phyloP scores from a whole-genome alignment of 1,140 invertebrate genomes.

The Drosophila sulfurigaster region DNA sequence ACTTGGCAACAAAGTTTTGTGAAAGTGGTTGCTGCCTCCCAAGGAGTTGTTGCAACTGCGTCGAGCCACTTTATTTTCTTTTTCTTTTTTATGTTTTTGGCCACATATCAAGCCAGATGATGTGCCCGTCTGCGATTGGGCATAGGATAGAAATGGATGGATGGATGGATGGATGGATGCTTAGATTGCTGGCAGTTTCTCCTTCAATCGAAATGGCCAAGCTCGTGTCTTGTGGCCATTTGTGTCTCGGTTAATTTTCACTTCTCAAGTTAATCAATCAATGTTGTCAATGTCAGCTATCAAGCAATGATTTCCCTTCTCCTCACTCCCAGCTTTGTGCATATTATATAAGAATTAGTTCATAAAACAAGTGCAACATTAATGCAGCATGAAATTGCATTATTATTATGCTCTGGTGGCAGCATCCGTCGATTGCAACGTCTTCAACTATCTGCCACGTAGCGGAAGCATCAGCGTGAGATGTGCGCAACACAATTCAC shows the following conservation, averaged over 20 bases:
- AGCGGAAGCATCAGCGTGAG: conserved; percentile 60
- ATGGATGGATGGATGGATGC: conserved; percentile 15
- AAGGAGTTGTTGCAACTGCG: conserved; percentile 52
- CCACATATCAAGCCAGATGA: conserved; percentile 71
- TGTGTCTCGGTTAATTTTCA: conserved; percentile 35
- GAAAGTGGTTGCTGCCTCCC: conserved; percentile 76
- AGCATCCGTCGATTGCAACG: conserved; percentile 24
- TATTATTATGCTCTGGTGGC: conserved; percentile 39
- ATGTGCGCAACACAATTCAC: conserved; percentile 37
- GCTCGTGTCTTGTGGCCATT: conserved; percentile 24
- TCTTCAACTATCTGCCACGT: background rate
- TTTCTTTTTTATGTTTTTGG: conserved; percentile 4
- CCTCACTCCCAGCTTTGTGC: background rate
- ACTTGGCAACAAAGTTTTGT: conserved; percentile 62
- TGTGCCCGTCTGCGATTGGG: conserved; percentile 46
- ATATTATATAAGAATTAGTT: conserved; percentile 59
- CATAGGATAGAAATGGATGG: conserved; percentile 37
- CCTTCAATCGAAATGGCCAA: conserved; percentile 23
- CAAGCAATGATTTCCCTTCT: conserved; percentile 21
- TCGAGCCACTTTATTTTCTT: conserved; percentile 2
- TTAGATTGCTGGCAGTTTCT: conserved; percentile 44
- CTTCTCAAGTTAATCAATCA: conserved; percentile 32
- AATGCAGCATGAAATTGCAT: conserved; percentile 74
- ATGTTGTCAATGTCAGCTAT: conserved; percentile 8
- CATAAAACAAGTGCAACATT: conserved; percentile 16